These are phyloP conservation scores for Empis stercorea DNA, from an alignment of 2,888 invertebrate genomes.

Conservation along the genomic window DNA sequence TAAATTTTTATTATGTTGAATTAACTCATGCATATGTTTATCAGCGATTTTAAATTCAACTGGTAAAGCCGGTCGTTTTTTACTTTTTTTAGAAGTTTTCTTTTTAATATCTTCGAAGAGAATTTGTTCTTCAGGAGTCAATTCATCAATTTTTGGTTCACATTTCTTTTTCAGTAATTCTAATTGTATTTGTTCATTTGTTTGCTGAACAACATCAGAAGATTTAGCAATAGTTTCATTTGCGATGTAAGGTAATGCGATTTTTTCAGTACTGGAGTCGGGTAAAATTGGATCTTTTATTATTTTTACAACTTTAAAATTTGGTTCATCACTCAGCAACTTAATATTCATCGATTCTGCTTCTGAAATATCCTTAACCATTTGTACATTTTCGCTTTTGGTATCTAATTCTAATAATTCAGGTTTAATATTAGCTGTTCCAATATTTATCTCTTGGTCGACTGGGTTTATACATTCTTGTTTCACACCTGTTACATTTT, in stretches of 20 bases:
- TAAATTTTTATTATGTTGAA: slow-evolving; percentile 12
- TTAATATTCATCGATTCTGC: neutral
- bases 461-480: too few relatives aligned
- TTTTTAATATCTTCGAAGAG: slow-evolving; percentile 30
- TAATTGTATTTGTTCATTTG: neutral
- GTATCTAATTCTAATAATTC: too few relatives aligned
- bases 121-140: slow-evolving; percentile 30
- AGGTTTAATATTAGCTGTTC: too few relatives aligned
- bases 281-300: neutral
- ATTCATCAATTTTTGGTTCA: slow-evolving; percentile 15
- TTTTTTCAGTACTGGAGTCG: neutral
- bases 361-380: neutral
- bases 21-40: slow-evolving; percentile 2
- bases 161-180: slow-evolving; percentile 12
- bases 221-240: too few relatives aligned
- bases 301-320: slow-evolving; percentile 17
- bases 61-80: slow-evolving; percentile 32
- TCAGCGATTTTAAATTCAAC: slow-evolving; percentile 22
- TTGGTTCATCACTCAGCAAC: slow-evolving; percentile 26
- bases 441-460: too few relatives aligned
- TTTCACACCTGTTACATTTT: too few relatives aligned
- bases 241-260: too few relatives aligned
- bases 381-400: too few relatives aligned
- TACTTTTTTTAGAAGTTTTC: slow-evolving; percentile 32
- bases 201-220: neutral